Evolutionary conservation across 2,888 invertebrate genomes (phyloP), one percentile per base, ranked within the genome.

Genomic region (Ormyrus rosae): DNA sequence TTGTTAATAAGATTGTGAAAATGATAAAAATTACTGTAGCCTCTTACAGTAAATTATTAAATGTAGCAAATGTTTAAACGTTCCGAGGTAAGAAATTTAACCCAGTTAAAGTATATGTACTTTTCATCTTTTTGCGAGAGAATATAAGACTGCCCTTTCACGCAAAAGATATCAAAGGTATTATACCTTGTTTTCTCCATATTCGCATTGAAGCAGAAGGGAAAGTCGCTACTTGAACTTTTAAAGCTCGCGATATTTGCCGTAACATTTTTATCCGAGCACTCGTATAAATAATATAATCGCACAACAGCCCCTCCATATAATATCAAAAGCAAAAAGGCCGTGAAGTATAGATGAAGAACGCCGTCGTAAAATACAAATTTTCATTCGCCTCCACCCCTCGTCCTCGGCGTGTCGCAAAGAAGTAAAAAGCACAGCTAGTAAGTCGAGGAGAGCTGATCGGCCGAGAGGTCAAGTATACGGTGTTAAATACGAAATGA

Each of bases 401-500:
- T 34, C 34, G 34, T 34, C 34, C 34, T 34, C 34, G 4, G 34
- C 34, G 7, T 3, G 45, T 11, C 50, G 51, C 51, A 53, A 34
- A 48, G 11, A 60, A 7, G n/a, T 13, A 34, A 64, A 55, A 73
- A 50, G 10, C n/a, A 45, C 45, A 48, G 72, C 9, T 19, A 69
- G 55, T 19, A 50, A 67, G 67, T 56, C 51, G 11, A n/a, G 53
- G 45, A 64, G 11, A 53, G 48, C n/a, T n/a, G 70, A 63, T 71
- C 64, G 46, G 13, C n/a, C 13, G 51, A 50, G 64, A 77, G 83
- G 82, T 84, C 84, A 84, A 85, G 84, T 83, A 83, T 85, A 83
- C 76, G 63, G 82, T 84, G 84, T 85, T 87, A 87, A 88, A 87
- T 86, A 82, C 84, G 83, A 78, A 87, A 85, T 85, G 84, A 86